Percentiles rank a stretch among this genome's conserved stretches.
These are phyloP conservation scores for Drosophila nr. medialis DNA, from an alignment of 2,888 invertebrate genomes.

Conservation along the genomic window DNA sequence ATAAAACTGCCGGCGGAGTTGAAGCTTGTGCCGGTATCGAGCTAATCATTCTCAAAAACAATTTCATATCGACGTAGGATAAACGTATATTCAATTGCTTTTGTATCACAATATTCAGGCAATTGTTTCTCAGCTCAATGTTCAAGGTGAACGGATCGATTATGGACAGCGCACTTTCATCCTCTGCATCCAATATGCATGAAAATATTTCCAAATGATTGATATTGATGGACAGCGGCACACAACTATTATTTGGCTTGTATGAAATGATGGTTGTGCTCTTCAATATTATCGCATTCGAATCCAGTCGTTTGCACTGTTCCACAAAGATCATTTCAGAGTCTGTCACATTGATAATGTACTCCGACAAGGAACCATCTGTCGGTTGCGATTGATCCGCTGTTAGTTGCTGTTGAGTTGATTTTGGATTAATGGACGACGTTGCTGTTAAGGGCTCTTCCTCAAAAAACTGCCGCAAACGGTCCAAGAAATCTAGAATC, in stretches of 20 bases:
- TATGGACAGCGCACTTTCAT: constrained; percentile 96
- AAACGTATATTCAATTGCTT: constrained; percentile 92
- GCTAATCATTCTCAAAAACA: constrained; percentile 95
- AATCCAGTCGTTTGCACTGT: constrained; percentile 93
- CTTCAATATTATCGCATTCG: constrained; percentile 97
- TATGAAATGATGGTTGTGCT: constrained; percentile 95
- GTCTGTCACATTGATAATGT: constrained; percentile 97
- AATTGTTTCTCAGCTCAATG: constrained; percentile 88
- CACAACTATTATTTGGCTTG: constrained; percentile 88
- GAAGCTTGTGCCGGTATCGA: constrained; percentile 94
- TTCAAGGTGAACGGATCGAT: constrained; percentile 96
- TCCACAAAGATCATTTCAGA: constrained; percentile 98
- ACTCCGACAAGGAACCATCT: constrained; percentile 85
- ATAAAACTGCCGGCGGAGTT: constrained; percentile 77
- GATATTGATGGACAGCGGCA: constrained; percentile 93
- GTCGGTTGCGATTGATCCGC: constrained; percentile 38
- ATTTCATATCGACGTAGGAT: constrained; percentile 96
- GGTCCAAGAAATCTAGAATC: constrained; percentile 96
- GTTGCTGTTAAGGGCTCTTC: constrained; percentile 77
- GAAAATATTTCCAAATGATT: constrained; percentile 97
- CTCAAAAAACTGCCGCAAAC: constrained; percentile 91
- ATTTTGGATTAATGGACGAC: constrained; percentile 29
- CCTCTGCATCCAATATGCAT: constrained; percentile 94
- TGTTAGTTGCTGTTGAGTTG: constrained; percentile 24
- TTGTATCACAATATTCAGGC: constrained; percentile 86